Percentiles rank a stretch among this genome's conserved stretches.
phyloP scores from a whole-genome alignment of 1,140 invertebrate genomes.

The Leptinotarsa defecta region DNA sequence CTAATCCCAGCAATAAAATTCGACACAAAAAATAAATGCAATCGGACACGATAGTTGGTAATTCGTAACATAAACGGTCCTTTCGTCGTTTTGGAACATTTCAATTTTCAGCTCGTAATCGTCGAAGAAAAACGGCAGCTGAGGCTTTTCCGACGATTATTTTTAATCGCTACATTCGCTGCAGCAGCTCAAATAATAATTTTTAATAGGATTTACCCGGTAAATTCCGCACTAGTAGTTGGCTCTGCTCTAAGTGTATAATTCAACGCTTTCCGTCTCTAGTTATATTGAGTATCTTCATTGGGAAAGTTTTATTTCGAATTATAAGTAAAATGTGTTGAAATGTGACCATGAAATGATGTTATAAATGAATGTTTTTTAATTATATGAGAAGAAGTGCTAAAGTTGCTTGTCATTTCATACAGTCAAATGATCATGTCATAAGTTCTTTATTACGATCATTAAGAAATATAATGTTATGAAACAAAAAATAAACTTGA shows the following conservation, averaged over 20 bases:
- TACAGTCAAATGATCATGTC: too few species aligned
- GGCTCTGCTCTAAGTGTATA: neutral
- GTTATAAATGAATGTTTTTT: too few species aligned
- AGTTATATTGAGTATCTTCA: too few species aligned
- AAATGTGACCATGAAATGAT: too few species aligned
- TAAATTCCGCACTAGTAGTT: conserved; percentile 10
- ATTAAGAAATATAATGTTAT: too few species aligned
- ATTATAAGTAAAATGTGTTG: too few species aligned
- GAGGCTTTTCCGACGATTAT: conserved; percentile 33
- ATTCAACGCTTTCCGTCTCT: neutral
- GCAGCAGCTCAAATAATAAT: conserved; percentile 24
- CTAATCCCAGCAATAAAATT: neutral
- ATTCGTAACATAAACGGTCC: conserved; percentile 24
- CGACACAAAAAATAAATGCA: neutral
- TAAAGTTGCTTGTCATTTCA: too few species aligned
- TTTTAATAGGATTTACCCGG: conserved; percentile 22
- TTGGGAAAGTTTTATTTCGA: too few species aligned
- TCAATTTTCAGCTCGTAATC: conserved; percentile 31
- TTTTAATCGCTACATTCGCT: conserved; percentile 30
- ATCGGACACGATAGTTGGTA: conserved; percentile 12
- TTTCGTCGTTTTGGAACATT: conserved; percentile 13
- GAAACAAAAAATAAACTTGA: too few species aligned
- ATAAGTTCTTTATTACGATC: too few species aligned
- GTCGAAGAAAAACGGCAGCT: conserved; percentile 29
- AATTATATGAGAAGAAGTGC: too few species aligned